A percentile compares a stretch with the other conserved stretches of the same genome.
Conservation (phyloP, 2,797 vertebrate genomes). For the Syngnathus acus region DNA sequence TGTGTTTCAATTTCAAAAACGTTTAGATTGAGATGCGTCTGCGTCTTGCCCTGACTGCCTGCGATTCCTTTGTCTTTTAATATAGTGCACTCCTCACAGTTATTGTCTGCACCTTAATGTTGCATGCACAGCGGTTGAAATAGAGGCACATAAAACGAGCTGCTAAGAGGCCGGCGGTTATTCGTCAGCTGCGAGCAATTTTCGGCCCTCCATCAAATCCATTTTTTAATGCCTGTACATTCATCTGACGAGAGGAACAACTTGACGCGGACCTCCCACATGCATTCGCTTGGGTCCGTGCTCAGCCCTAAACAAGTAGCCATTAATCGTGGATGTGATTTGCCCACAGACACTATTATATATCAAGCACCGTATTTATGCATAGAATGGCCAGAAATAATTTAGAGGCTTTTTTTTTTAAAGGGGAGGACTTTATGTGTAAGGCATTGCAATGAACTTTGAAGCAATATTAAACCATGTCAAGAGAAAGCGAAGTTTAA, state of each 20-base stretch:
- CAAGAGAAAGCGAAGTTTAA: background rate
- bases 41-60: background rate
- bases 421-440: background rate
- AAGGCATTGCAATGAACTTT: background rate
- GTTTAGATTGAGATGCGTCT: background rate
- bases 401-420: background rate
- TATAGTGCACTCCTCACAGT: background rate
- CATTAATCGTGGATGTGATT: conserved; percentile 9
- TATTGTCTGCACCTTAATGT: conserved; percentile 6
- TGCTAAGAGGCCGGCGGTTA: conserved; percentile 8
- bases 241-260: conserved; percentile 15
- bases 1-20: background rate
- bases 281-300: conserved; percentile 10
- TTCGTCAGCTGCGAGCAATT: conserved; percentile 9
- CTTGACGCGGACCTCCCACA: conserved; percentile 14
- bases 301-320: conserved; percentile 11
- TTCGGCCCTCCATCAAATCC: conserved; percentile 13
- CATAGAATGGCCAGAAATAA: background rate
- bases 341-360: conserved; percentile 9
- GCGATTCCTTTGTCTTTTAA: background rate
- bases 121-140: conserved; percentile 1
- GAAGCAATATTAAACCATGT: background rate
- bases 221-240: conserved; percentile 17
- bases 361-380: conserved; percentile 2
- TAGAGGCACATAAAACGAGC: conserved; percentile 12